A percentile compares a stretch with the other conserved stretches of the same genome.
These are phyloP conservation scores for Galeopsomyia nigrocyanea DNA, from an alignment of 2,888 invertebrate species.

Conservation along the genomic window DNA sequence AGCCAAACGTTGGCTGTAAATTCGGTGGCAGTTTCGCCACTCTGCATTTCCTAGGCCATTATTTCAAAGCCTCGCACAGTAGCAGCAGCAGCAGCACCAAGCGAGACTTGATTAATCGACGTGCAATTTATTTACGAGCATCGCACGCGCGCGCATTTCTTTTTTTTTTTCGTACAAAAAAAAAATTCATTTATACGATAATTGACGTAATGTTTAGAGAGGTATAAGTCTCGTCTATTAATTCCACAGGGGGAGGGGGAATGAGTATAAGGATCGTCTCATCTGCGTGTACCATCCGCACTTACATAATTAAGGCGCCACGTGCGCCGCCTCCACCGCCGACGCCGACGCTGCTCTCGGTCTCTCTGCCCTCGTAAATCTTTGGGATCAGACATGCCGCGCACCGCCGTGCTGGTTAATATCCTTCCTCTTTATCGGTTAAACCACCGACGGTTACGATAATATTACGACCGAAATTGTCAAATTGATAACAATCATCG, in stretches of 20 bases:
- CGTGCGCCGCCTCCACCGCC: conserved; percentile 63
- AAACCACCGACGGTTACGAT: no score
- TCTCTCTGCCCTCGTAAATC: conserved; percentile 58
- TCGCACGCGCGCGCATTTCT: not conserved
- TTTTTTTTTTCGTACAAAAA: no score
- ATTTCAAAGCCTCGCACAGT: conserved; percentile 1
- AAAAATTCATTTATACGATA: no score
- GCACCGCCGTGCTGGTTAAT: not conserved
- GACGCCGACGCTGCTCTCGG: conserved; percentile 53
- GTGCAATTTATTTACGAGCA: conserved; percentile 3
- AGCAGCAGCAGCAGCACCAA: no score
- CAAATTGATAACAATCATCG: no score
- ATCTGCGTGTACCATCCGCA: conserved; percentile 49
- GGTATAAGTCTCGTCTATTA: conserved; percentile 57
- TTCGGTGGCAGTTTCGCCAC: conserved; percentile 24
- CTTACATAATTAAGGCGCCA: conserved; percentile 67
- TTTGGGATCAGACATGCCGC: conserved; percentile 57
- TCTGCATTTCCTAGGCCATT: conserved; percentile 15
- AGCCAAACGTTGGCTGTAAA: conserved; percentile 9
- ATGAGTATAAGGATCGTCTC: no score
- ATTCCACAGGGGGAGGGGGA: conserved; percentile 48
- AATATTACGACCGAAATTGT: no score
- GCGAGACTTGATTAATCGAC: conserved; percentile 15
- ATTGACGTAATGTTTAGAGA: no score
- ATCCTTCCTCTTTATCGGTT: conserved; percentile 1